phyloP scores from a whole-genome alignment of 2,797 vertebrate species.

The Lycodopsis pacificus region DNA sequence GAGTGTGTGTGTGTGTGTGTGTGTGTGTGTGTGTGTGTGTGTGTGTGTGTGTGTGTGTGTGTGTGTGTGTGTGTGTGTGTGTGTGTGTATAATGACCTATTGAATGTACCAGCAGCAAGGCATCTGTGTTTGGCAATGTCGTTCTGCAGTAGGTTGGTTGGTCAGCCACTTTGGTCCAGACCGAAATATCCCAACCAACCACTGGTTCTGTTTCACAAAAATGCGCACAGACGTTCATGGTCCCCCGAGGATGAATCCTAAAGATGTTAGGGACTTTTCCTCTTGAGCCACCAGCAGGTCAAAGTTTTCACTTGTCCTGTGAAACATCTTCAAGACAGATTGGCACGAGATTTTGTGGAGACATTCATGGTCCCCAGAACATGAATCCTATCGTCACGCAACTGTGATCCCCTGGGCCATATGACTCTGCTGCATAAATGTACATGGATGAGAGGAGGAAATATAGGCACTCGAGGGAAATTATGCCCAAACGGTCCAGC shows the following conservation, averaged over 20 bases:
- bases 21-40: constrained; percentile 5
- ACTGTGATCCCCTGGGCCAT: too few species aligned
- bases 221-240: neutral
- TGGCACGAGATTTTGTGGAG: neutral
- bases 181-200: constrained; percentile 16
- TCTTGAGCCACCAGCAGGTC: neutral
- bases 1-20: neutral
- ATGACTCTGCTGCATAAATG: neutral
- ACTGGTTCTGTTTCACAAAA: neutral
- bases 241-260: neutral
- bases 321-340: neutral
- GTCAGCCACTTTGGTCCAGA: neutral
- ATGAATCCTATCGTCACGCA: neutral
- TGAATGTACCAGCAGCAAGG: constrained; percentile 11
- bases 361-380: neutral
- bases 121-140: neutral
- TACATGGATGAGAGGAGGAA: neutral
- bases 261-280: neutral
- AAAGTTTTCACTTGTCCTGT: neutral
- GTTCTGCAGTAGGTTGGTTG: neutral
- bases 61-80: neutral
- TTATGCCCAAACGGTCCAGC: too few species aligned
- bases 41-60: neutral
- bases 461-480: too few species aligned
- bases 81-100: constrained; percentile 39